phyloP scores from a whole-genome alignment of 2,888 invertebrate genomes.

The Beris chalybata region DNA sequence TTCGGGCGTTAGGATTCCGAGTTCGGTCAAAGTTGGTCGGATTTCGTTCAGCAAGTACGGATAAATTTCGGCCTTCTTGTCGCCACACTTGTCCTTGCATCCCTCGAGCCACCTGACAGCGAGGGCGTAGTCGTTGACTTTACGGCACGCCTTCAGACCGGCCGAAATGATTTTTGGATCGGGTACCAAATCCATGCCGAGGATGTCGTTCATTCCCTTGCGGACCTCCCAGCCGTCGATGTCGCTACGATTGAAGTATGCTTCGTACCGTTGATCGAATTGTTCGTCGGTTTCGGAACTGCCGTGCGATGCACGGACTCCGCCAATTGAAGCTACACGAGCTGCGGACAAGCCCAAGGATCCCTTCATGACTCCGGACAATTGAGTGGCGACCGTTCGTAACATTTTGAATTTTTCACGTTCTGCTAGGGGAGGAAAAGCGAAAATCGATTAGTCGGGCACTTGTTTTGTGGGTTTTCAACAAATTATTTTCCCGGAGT shows the following conservation, averaged over 20 bases:
- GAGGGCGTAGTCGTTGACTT: slow-evolving; percentile 91
- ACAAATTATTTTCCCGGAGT: not conserved
- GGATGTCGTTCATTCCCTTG: slow-evolving; percentile 86
- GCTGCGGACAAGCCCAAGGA: slow-evolving; percentile 46
- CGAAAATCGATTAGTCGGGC: too few relatives aligned
- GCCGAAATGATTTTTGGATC: slow-evolving; percentile 88
- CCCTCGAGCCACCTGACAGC: slow-evolving; percentile 92
- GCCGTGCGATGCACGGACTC: slow-evolving; percentile 56
- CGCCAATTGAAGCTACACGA: slow-evolving; percentile 47
- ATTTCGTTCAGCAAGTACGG: slow-evolving; percentile 90
- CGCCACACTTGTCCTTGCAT: slow-evolving; percentile 85
- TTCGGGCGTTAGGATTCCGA: slow-evolving; percentile 92
- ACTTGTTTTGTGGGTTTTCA: too few relatives aligned
- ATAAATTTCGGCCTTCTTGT: slow-evolving; percentile 73
- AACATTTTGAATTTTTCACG: slow-evolving; percentile 55
- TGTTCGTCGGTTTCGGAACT: slow-evolving; percentile 78
- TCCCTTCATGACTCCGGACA: slow-evolving; percentile 53
- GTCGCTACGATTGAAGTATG: slow-evolving; percentile 81
- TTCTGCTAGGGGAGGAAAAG: not conserved
- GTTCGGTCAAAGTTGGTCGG: slow-evolving; percentile 86
- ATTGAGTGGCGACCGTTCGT: slow-evolving; percentile 57
- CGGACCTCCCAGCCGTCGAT: slow-evolving; percentile 95
- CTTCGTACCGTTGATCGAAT: slow-evolving; percentile 80
- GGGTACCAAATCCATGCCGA: slow-evolving; percentile 89
- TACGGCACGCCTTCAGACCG: slow-evolving; percentile 86